These are phyloP conservation scores for Dasyurus viverrinus DNA, from an alignment of 2,113 vertebrate genomes.

Conservation along the genomic window DNA sequence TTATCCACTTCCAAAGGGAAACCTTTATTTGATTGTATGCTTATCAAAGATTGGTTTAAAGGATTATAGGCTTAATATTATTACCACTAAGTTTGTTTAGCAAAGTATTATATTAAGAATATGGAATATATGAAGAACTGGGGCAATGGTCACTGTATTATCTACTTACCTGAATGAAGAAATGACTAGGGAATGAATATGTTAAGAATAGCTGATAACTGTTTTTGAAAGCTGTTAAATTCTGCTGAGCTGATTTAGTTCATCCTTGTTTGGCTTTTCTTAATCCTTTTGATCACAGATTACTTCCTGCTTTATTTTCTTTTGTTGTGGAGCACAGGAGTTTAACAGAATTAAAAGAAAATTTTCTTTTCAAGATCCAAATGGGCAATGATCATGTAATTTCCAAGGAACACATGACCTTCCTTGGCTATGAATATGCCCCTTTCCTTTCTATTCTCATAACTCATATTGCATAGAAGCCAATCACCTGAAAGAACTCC, in stretches of 20 bases:
- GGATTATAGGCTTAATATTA: not conserved
- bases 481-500: not conserved
- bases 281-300: not conserved
- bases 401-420: not conserved
- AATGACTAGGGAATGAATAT: not conserved
- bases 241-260: not conserved
- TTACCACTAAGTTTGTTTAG: not conserved
- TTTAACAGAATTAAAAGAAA: not conserved
- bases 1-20: not conserved
- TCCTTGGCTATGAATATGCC: not conserved
- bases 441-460: not conserved
- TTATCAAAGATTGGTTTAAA: slow-evolving; percentile 7
- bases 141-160: not conserved
- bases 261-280: not conserved
- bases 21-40: not conserved
- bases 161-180: not conserved
- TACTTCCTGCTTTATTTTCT: not conserved
- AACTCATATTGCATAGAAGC: not conserved
- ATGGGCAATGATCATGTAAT: not conserved
- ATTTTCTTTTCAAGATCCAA: not conserved
- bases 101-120: not conserved
- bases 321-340: not conserved
- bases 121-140: not conserved
- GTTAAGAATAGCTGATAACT: not conserved
- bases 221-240: not conserved